Evolutionary conservation across 2,888 invertebrate species (phyloP).

Genomic region (Branchipolynoe longqiensis): DNA sequence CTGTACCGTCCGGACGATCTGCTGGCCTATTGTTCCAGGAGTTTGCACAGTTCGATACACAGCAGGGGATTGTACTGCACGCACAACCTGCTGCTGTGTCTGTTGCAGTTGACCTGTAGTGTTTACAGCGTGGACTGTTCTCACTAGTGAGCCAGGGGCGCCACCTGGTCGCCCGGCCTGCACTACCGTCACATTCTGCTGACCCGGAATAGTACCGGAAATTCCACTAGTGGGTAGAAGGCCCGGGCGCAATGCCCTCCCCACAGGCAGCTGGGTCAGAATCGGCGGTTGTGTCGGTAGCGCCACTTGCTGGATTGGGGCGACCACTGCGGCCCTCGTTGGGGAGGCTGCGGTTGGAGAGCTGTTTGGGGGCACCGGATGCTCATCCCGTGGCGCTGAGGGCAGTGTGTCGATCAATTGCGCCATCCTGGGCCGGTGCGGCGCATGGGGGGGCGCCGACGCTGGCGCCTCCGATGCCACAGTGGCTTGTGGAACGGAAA

Average conservation of each 20-base stretch:
- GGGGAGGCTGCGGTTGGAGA: background rate
- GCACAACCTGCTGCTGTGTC: too few relatives aligned
- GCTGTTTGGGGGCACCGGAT: background rate
- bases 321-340: background rate
- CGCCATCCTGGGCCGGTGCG: conserved; percentile 20
- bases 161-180: background rate
- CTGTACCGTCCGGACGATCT: conserved; percentile 4
- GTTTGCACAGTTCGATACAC: background rate
- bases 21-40: background rate
- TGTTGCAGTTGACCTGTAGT: background rate
- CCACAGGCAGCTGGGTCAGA: background rate
- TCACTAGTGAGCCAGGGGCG: too few relatives aligned
- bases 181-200: background rate
- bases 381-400: conserved; percentile 9
- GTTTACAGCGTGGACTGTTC: background rate
- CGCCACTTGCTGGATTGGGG: background rate
- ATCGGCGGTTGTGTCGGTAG: background rate
- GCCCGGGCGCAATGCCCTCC: too few relatives aligned
- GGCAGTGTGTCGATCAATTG: conserved; percentile 42
- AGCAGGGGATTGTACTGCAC: background rate
- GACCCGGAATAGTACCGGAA: background rate
- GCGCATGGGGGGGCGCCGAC: background rate
- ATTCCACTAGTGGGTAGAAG: background rate
- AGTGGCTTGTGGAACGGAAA: background rate
- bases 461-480: background rate